These are phyloP conservation scores for Typhlomys cinereus DNA, from an alignment of 2,113 vertebrate genomes.

Conservation along the genomic window DNA sequence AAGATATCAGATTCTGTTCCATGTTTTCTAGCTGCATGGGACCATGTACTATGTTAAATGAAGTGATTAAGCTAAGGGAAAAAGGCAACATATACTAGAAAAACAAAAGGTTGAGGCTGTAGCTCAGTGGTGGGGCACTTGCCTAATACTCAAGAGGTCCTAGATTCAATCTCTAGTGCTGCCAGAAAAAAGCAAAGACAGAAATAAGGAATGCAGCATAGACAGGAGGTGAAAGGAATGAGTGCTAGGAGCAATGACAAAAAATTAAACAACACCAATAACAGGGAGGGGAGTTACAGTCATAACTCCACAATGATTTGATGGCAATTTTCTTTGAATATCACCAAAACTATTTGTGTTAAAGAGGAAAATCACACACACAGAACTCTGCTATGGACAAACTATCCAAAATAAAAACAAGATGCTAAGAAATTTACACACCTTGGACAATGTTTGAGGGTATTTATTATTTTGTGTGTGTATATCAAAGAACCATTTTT, in stretches of 20 bases:
- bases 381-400: too few relatives aligned
- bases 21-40: not conserved
- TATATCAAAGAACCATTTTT: not conserved
- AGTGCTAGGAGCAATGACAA: not conserved
- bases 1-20: not conserved
- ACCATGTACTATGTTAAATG: not conserved
- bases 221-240: not conserved
- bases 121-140: too few relatives aligned
- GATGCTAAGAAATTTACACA: not conserved
- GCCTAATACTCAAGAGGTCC: too few relatives aligned
- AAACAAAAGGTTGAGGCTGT: not conserved
- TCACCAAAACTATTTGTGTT: too few relatives aligned
- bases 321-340: too few relatives aligned
- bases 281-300: too few relatives aligned
- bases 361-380: too few relatives aligned
- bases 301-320: too few relatives aligned
- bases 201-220: not conserved
- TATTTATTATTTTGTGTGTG: not conserved
- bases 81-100: not conserved
- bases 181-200: not conserved
- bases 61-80: not conserved
- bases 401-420: not conserved
- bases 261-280: not conserved
- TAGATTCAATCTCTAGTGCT: too few relatives aligned
- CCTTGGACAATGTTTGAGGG: not conserved